phyloP scores from a whole-genome alignment of 2,113 vertebrate genomes.

The Henicopernis longicauda region DNA sequence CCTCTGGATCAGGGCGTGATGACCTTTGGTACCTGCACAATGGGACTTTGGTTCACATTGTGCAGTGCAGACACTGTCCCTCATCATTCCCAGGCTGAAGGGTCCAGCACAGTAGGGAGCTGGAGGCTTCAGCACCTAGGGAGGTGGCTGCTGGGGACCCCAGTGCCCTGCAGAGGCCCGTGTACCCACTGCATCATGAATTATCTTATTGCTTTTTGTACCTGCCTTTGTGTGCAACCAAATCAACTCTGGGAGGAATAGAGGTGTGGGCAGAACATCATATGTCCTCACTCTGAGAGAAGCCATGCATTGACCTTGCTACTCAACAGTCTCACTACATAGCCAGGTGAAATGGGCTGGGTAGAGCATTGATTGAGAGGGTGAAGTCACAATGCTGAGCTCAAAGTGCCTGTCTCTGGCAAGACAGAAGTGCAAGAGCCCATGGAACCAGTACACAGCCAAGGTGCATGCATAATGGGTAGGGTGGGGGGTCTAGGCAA shows the following conservation, averaged over 20 bases:
- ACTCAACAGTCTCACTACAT: neutral
- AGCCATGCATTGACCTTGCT: fast-evolving
- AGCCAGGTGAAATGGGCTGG: neutral
- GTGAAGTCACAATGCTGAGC: neutral
- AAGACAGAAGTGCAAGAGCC: neutral
- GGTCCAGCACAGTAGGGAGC: neutral
- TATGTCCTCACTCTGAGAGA: neutral
- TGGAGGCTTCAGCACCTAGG: neutral
- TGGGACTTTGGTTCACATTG: neutral
- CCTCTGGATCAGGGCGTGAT: neutral
- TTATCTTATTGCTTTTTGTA: neutral
- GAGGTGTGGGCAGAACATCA: neutral
- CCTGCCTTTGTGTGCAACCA: neutral
- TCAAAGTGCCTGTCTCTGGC: neutral
- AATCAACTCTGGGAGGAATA: neutral
- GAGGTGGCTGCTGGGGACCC: neutral
- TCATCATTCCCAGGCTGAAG: neutral
- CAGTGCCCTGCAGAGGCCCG: neutral
- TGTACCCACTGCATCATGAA: neutral
- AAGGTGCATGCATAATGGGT: too few relatives aligned
- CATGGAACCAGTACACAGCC: neutral
- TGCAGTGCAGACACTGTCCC: neutral
- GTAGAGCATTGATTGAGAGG: neutral
- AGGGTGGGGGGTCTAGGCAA: neutral
- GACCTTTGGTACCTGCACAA: too few relatives aligned